Conservation (phyloP, 2,113 vertebrate genomes). For the Vombatus ursinus region DNA sequence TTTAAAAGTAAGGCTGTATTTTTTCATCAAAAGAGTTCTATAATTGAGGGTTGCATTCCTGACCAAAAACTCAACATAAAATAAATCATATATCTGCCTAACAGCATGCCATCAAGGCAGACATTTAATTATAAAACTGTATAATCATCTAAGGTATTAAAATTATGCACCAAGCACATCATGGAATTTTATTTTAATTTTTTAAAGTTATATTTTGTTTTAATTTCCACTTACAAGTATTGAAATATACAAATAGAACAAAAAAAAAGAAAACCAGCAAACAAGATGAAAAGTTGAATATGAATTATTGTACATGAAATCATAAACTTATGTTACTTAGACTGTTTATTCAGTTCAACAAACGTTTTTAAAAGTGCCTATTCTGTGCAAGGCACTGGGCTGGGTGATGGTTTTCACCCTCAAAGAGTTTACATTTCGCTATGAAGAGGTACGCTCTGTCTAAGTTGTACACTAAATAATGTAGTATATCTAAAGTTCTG, state of each 20-base stretch:
- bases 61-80: neutral
- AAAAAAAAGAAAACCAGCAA: neutral
- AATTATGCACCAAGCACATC: neutral
- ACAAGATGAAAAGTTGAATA: neutral
- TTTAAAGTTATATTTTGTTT: neutral
- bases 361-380: neutral
- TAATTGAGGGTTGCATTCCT: constrained; percentile 4
- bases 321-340: neutral
- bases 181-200: neutral
- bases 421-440: neutral
- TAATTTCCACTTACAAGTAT: neutral
- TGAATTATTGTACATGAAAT: neutral
- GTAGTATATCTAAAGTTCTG: neutral
- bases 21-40: neutral
- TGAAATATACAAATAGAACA: neutral
- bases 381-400: neutral
- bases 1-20: neutral
- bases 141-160: neutral
- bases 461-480: neutral
- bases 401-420: neutral
- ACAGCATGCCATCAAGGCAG: neutral
- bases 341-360: neutral
- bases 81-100: neutral
- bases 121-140: neutral
- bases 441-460: neutral